phyloP scores from a whole-genome alignment of 1,140 invertebrate genomes.

The Pentalonia nigronervosa region DNA sequence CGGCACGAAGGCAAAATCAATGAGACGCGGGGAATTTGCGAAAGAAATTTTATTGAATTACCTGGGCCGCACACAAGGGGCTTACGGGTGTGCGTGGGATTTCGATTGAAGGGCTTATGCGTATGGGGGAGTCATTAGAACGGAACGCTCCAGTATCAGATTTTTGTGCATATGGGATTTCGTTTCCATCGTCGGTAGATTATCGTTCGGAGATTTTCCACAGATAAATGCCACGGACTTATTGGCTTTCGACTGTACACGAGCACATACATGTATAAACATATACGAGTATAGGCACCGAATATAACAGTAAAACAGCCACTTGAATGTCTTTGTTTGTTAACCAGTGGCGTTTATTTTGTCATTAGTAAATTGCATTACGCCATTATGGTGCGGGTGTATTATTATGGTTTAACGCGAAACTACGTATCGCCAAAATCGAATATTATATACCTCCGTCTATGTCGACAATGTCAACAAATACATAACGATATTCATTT shows the following conservation, averaged over 20 bases:
- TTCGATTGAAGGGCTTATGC: neutral
- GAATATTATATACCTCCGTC: neutral
- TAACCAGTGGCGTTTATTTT: neutral
- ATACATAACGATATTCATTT: neutral
- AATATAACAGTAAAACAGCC: neutral
- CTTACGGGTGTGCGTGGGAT: neutral
- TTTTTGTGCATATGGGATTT: neutral
- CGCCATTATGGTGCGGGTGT: neutral
- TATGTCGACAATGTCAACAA: neutral
- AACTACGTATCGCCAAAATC: neutral
- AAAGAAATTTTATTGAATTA: neutral
- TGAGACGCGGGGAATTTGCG: neutral
- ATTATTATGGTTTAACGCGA: neutral
- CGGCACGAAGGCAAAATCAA: neutral
- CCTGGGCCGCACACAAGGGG: neutral
- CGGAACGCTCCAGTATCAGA: neutral
- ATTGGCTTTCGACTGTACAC: neutral
- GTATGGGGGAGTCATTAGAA: neutral
- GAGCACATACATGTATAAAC: neutral
- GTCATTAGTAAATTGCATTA: neutral
- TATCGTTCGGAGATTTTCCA: neutral
- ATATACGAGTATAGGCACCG: neutral
- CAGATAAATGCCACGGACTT: neutral
- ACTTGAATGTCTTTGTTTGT: neutral
- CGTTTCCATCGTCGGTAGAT: neutral